Base-by-base conservation (phyloP, 2,797 vertebrate species). In the Paedocypris micromegethes region DNA sequence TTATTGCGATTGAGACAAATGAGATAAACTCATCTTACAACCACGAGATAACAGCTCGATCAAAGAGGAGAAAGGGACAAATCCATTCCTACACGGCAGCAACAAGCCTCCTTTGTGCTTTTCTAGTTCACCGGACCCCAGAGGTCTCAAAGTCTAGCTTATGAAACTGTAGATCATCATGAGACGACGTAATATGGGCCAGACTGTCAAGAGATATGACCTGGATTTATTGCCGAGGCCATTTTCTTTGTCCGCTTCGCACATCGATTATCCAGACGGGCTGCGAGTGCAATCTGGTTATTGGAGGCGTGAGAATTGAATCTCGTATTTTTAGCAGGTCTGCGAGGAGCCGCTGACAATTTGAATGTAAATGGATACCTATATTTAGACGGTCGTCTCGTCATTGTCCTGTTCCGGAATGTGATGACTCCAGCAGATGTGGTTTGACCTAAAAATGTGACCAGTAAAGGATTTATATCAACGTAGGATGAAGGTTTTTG, bases 401-500 rank as follows among this genome's bases (percentile, higher is more conserved):
- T 72, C 72, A 60, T 54, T 63, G 72, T 72, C 70, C 60, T 47
- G 65, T 72, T 58, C 68, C 67, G 69, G 61, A 65, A 67, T 67
- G 47, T 81, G 72, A 85, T 79, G 0, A 56, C 73, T 66, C 75
- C 46, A 70, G 81, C 86, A 88, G 84, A 89, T 86, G 85, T 75
- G 72, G 68, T 76, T 67, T 72, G 58, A 52, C 57, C 64, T 3
- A 73, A 58, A 72, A 58, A 68, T 64, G 57, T 63, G 53, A 72
- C 64, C 49, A 23, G 66, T 68, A 57, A 70, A 64, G 9, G 63
- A 70, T 64, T 72, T 74, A 66, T 73, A 58, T 59, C 51, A 66
- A 60, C 44, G 39, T 49, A 47, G 62, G 58, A 57, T 72, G 46
- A 58, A 70, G 51, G n/a, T 62, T 5, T 50, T 44, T 44, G 58